Percentiles rank a stretch among this genome's conserved stretches.
These are phyloP conservation scores for Varecia variegata DNA, from an alignment of 2,797 vertebrate species.

Conservation along the genomic window DNA sequence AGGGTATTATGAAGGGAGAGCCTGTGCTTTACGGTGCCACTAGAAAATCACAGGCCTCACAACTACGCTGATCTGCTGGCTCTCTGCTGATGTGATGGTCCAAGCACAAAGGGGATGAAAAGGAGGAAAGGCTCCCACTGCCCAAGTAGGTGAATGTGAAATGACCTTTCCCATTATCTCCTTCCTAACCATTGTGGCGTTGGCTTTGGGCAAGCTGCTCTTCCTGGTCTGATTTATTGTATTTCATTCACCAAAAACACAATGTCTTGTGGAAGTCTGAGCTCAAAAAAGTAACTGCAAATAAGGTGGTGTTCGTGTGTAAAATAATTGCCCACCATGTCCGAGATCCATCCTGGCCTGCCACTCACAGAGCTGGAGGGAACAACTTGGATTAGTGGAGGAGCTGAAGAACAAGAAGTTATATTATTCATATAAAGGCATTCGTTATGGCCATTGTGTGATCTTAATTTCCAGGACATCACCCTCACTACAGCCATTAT, in stretches of 20 bases:
- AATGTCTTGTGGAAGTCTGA: background rate
- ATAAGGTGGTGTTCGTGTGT: background rate
- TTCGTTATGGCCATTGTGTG: accelerated
- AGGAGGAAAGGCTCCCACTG: background rate
- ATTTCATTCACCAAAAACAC: background rate
- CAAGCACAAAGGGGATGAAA: background rate
- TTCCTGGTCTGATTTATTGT: background rate
- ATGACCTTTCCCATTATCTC: background rate
- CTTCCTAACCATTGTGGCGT: background rate
- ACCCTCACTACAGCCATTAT: background rate
- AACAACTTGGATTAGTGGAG: background rate
- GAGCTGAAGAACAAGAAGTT: background rate
- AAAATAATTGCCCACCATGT: background rate
- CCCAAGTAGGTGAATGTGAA: background rate
- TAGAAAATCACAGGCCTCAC: background rate
- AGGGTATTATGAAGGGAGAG: background rate
- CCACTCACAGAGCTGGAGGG: background rate
- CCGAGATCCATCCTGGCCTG: background rate
- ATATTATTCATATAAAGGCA: accelerated
- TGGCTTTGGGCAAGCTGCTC: background rate
- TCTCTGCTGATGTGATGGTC: background rate
- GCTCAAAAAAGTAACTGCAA: background rate
- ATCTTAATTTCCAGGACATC: background rate
- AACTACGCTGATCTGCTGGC: background rate
- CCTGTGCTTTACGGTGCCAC: background rate